These are phyloP conservation scores for Oreochromis spilurus DNA, from an alignment of 2,113 vertebrate species.

Conservation along the genomic window DNA sequence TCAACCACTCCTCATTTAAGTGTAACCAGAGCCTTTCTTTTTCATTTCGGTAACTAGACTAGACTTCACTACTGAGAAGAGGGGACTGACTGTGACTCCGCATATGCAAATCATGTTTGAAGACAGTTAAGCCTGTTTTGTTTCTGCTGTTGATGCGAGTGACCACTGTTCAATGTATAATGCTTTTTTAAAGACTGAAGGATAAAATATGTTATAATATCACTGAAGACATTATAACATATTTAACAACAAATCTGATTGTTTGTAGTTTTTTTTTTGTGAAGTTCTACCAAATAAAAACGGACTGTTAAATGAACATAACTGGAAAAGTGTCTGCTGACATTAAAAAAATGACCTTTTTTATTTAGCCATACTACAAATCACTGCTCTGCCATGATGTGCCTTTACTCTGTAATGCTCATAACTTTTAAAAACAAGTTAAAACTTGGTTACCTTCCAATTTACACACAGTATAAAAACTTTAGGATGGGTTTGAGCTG, in stretches of 20 bases:
- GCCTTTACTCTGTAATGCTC: background rate
- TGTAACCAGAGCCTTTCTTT: background rate
- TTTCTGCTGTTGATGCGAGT: background rate
- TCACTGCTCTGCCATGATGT: background rate
- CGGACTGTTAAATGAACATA: constrained; percentile 13
- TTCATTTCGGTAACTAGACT: background rate
- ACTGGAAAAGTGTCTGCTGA: background rate
- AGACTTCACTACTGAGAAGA: constrained; percentile 23
- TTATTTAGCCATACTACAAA: background rate
- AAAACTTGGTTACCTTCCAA: background rate
- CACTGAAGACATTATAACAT: background rate
- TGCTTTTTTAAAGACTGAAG: constrained; percentile 14
- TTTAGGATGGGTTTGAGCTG: background rate
- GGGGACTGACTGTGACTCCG: constrained; percentile 14
- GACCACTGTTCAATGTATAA: constrained; percentile 10
- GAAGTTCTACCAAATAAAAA: constrained; percentile 52
- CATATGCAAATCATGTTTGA: constrained; percentile 2
- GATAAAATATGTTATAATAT: constrained; percentile 19
- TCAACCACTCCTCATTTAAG: background rate
- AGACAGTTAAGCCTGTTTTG: constrained; percentile 10
- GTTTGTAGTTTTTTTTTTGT: constrained; percentile 20
- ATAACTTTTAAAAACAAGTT: background rate
- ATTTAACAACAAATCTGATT: constrained; percentile 15
- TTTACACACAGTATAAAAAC: background rate
- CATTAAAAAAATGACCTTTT: background rate